Evolutionary conservation across 2,113 vertebrate species (phyloP).

Genomic region (Nibea coibor): DNA sequence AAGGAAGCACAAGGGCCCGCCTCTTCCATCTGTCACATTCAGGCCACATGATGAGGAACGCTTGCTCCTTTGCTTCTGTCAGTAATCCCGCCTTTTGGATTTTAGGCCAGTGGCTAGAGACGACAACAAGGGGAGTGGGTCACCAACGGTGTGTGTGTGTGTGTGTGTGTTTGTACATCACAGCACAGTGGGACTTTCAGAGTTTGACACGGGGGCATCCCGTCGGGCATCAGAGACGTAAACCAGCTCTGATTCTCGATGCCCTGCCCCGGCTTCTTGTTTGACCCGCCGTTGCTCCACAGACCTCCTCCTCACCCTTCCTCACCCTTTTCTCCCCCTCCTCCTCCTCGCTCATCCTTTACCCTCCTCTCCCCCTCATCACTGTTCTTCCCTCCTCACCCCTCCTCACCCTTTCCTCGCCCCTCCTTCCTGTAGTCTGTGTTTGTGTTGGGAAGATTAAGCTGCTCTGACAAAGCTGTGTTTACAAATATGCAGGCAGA

Average conservation of each 20-base stretch:
- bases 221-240: conserved; percentile 37
- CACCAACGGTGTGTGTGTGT: conserved; percentile 13
- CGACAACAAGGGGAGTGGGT: conserved; percentile 4
- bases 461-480: conserved; percentile 87
- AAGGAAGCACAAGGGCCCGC: conserved; percentile 43
- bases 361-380: conserved; percentile 25
- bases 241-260: conserved; percentile 56
- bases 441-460: conserved; percentile 87
- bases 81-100: conserved; percentile 38
- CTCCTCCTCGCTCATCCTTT: conserved; percentile 21
- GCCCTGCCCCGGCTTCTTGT: conserved; percentile 21
- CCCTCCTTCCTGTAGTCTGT: conserved; percentile 78
- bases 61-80: conserved; percentile 48
- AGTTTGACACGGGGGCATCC: conserved; percentile 54
- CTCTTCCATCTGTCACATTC: conserved; percentile 70
- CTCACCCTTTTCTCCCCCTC: background rate
- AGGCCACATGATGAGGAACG: conserved; percentile 29
- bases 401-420: conserved; percentile 51
- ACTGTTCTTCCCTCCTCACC: conserved; percentile 44
- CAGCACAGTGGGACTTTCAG: conserved; percentile 24
- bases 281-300: conserved; percentile 32
- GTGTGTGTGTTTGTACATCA: conserved; percentile 11
- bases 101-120: conserved; percentile 23
- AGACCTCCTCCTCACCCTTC: conserved; percentile 20
- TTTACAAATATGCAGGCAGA: conserved; percentile 89